Evolutionary conservation across 2,113 vertebrate species (phyloP).

Genomic region (Vimba vimba): DNA sequence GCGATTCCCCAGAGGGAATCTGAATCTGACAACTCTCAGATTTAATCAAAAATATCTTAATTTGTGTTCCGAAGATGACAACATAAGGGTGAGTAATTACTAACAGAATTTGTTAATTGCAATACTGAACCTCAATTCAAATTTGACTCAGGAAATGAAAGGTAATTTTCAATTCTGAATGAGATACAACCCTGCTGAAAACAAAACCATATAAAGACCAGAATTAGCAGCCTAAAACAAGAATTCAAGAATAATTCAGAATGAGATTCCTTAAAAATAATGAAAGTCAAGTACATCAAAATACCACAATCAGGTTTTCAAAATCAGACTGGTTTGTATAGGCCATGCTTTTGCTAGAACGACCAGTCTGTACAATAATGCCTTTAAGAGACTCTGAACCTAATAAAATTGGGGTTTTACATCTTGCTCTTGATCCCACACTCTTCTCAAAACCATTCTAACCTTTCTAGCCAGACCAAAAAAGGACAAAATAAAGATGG

Average conservation of each 20-base stretch:
- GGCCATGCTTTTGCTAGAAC: not conserved
- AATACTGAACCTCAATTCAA: not conserved
- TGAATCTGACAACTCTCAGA: no score
- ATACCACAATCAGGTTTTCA: not conserved
- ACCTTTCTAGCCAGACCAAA: not conserved
- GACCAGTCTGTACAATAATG: not conserved
- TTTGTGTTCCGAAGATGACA: no score
- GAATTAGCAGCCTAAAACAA: not conserved
- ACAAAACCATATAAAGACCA: not conserved
- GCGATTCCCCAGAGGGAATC: no score
- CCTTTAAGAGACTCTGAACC: not conserved
- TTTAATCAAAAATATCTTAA: no score
- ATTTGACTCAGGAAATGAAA: not conserved
- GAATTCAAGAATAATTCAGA: not conserved
- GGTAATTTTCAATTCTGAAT: not conserved
- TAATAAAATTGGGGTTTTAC: not conserved
- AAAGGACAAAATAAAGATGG: not conserved
- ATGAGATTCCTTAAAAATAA: not conserved
- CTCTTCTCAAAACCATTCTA: not conserved
- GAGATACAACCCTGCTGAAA: not conserved
- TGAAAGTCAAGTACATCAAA: not conserved
- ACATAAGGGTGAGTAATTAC: no score
- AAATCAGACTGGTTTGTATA: not conserved
- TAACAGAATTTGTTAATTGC: not conserved
- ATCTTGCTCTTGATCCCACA: not conserved